Base-by-base conservation (phyloP, 2,797 vertebrate genomes). In the Oreonectes daqikongensis region DNA sequence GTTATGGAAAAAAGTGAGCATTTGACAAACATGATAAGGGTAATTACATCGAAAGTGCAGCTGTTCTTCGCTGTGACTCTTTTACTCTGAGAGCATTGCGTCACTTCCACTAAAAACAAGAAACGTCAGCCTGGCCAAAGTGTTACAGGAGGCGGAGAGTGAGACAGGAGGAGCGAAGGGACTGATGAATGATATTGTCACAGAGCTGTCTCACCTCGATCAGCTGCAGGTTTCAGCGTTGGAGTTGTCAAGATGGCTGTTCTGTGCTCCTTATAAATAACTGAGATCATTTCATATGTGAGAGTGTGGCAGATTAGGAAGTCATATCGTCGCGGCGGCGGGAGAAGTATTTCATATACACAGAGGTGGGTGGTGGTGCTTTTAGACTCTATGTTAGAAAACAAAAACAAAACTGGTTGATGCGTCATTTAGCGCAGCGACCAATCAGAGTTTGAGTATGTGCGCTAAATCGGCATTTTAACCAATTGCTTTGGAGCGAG, bases 21-120 rank as follows among this genome's bases (percentile, higher is more conserved):
- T 46, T 35, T 72, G 42, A 8, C 35, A n/a, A 50, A 66, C 1
- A 6, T 5, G 35, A n/a, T 4, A 14, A n/a, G 24, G 14, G 12
- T 6, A 4, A 40, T 11, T n/a, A 0, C 2, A 40, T 50, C 63
- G 76, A 78, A 81, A 63, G 68, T 79, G 60, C 79, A n/a, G 11
- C 10, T 22, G 9, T 7, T 0, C 10, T 0, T 42, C 5, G 7
- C 22, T 15, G 3, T 28, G 46, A 2, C 14, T 11, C 1, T 38
- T 68, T 59, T 71, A 59, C 79, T 24, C 32, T 17, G 1, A 1
- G 5, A 15, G 17, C 1, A 0, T 50, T 35, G 77, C 90, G 89
- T 90, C 88, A 90, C 87, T 92, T 92, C 92, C 91, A 87, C 86
- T 86, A 90, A 90, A 85, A 93, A 90, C 90, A 89, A 84, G 83